Evolutionary conservation across 2,113 vertebrate genomes (phyloP).

Genomic region (Urocynchramus pylzowi): DNA sequence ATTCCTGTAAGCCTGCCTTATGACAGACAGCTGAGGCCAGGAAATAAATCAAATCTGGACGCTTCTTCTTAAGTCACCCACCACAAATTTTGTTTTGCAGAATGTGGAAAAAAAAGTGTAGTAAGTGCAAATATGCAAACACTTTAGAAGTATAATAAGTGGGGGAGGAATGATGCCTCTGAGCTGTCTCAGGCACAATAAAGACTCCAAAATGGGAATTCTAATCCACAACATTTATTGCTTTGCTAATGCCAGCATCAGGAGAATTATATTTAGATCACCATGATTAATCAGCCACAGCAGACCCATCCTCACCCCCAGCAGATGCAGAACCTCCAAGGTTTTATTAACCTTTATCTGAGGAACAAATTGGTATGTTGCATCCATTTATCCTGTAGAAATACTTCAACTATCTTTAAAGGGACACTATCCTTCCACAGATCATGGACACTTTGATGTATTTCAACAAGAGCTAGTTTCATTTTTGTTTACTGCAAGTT

Average conservation of each 20-base stretch:
- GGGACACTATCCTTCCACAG: neutral
- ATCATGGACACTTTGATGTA: accelerated
- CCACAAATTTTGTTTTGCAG: neutral
- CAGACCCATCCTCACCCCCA: neutral
- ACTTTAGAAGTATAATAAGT: neutral
- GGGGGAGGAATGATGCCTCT: neutral
- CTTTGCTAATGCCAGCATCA: neutral
- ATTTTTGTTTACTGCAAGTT: neutral
- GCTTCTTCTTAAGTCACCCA: neutral
- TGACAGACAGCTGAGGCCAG: neutral
- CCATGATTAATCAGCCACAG: slow-evolving; percentile 9
- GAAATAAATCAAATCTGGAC: neutral
- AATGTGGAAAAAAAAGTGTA: neutral
- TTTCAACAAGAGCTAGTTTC: neutral
- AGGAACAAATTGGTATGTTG: neutral
- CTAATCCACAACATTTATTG: neutral
- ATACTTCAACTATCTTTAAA: neutral
- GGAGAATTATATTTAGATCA: slow-evolving; percentile 26
- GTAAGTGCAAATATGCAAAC: neutral
- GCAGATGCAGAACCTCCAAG: neutral
- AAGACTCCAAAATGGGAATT: neutral
- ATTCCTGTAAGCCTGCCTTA: slow-evolving; percentile 24
- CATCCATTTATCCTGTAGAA: neutral
- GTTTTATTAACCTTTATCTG: slow-evolving; percentile 45
- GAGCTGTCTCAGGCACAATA: neutral